Evolutionary conservation across 2,797 vertebrate species (phyloP).

Genomic region (Sarcophilus harrisii): DNA sequence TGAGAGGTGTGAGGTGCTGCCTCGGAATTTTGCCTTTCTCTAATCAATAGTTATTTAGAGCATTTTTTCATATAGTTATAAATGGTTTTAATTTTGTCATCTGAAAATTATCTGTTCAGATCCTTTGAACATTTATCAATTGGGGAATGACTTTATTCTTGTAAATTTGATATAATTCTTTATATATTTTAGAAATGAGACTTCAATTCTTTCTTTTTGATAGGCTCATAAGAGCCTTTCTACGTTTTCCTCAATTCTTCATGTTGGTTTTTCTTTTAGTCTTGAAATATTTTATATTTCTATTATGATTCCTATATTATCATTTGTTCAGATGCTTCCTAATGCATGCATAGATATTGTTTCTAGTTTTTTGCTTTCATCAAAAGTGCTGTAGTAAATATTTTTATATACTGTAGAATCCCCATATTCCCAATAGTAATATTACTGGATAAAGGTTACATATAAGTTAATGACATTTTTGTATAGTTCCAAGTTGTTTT

Average conservation of each 20-base stretch:
- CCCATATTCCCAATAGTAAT: not conserved
- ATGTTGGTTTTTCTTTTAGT: not conserved
- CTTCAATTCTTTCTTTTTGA: not conserved
- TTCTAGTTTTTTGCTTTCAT: not conserved
- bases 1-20: no score
- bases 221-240: not conserved
- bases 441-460: not conserved
- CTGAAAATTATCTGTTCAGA: no score
- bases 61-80: no score
- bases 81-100: no score
- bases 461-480: not conserved
- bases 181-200: no score
- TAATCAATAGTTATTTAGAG: no score
- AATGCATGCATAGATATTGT: not conserved
- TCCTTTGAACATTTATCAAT: no score
- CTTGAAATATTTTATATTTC: not conserved
- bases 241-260: not conserved
- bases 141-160: no score
- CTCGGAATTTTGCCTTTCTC: no score
- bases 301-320: not conserved
- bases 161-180: no score
- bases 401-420: not conserved
- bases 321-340: not conserved
- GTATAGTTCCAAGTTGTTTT: conserved; percentile 15
- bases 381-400: not conserved